Base-by-base conservation (phyloP, 1,140 invertebrate species). In the Atta texana region DNA sequence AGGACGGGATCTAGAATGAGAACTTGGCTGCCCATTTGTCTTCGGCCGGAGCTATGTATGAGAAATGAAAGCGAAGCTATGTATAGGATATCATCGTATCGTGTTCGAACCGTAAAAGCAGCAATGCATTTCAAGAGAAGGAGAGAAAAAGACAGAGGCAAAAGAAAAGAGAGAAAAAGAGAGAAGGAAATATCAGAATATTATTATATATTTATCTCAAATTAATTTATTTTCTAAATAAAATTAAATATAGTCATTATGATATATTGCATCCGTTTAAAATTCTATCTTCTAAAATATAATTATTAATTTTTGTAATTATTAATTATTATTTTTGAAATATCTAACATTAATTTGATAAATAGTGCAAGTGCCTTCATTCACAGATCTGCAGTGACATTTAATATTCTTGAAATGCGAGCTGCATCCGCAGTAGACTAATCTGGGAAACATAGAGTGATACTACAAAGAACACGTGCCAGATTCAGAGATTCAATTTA, bases 1-100 rank as follows among this genome's bases (percentile, higher is more conserved):
- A 84, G 69, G 44, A 80, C 63, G 63, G 63, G 18, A 63, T 44
- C 66, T 66, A 53, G 39, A 66, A 78, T 66, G 76, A 66, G 61
- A 66, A 81, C 49, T 63, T 34, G 2, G 57, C 55, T 10, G 34
- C 28, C 39, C 69, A 84, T 84, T 84, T 84, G 69, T 84, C 80
- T 82, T 82, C 18, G 53, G 44, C 6, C 28, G 18, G 31, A 68
- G 28, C 18, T 16, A 0, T 4, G 31, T 34, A 39, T 71, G 14
- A 16, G 10, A 78, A 51, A 66, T 78, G 39, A 61, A 21, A 44
- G 61, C 10, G 34, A 24, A 34, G 59, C 76, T 66, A 31, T 1
- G 28, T 53, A 53, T 53, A 72, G 59, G 21, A 53, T 78, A 44
- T 39, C 77, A 80, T 76, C 16, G 74, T 76, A 75, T 59, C 14